These are phyloP conservation scores for Parnassius mnemosyne DNA, from an alignment of 2,888 invertebrate species.

Conservation along the genomic window DNA sequence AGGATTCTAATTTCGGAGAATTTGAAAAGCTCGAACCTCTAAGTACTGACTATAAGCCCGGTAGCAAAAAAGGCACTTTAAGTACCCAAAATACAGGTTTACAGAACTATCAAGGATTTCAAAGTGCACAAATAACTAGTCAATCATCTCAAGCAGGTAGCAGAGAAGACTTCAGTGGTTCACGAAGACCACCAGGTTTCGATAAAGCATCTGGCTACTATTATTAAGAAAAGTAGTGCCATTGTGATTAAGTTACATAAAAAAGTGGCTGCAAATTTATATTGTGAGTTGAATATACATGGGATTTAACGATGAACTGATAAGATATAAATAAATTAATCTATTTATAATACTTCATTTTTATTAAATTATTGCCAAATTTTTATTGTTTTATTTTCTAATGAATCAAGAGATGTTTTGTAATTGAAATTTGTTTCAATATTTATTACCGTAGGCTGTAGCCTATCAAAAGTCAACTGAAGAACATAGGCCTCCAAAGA, in stretches of 20 bases:
- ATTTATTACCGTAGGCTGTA: too few species aligned
- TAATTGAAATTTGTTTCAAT: too few species aligned
- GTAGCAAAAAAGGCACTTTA: background rate
- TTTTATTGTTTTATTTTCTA: background rate
- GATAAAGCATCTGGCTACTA: constrained; percentile 63
- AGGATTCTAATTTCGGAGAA: constrained; percentile 1
- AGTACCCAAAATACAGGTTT: constrained; percentile 25
- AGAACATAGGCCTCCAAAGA: too few species aligned
- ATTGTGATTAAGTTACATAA: constrained; percentile 2
- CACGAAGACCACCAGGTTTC: constrained; percentile 59
- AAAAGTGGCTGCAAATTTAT: constrained; percentile 1
- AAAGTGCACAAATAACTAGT: constrained; percentile 32
- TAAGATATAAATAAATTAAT: constrained; percentile 3
- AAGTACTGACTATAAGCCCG: constrained; percentile 7
- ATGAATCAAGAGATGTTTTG: too few species aligned
- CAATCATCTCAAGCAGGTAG: constrained; percentile 39
- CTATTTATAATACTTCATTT: constrained; percentile 20
- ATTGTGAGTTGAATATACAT: constrained; percentile 2
- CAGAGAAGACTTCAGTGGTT: constrained; percentile 58
- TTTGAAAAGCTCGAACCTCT: constrained; percentile 33
- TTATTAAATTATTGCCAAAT: constrained; percentile 29
- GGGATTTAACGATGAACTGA: constrained; percentile 8
- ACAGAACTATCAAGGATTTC: constrained; percentile 27
- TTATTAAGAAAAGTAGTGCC: constrained; percentile 42
- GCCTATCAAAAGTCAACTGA: too few species aligned